Base-by-base conservation (phyloP, 1,140 invertebrate species). In the Micrasema minimum region DNA sequence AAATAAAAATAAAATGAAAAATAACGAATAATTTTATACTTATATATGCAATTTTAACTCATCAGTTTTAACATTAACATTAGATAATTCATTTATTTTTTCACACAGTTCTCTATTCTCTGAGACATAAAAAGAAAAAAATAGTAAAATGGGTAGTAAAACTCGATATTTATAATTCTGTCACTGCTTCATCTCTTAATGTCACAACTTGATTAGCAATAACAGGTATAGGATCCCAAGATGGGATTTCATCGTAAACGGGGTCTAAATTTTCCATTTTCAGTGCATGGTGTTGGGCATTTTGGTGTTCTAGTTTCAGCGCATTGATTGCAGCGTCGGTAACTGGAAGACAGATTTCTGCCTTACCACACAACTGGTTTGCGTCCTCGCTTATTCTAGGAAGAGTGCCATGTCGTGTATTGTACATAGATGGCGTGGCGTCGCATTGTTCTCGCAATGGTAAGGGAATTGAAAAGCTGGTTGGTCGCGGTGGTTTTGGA, bases 81-180 rank as follows among this genome's bases (percentile, higher is more conserved):
- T n/a, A n/a, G n/a, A n/a, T n/a, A n/a, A n/a, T n/a, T n/a, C n/a
- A n/a, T n/a, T n/a, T n/a, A n/a, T n/a, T n/a, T n/a, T n/a, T n/a
- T n/a, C n/a, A n/a, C n/a, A n/a, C n/a, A n/a, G n/a, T n/a, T n/a
- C n/a, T n/a, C n/a, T n/a, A n/a, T n/a, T n/a, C n/a, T n/a, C n/a
- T n/a, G n/a, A n/a, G n/a, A n/a, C n/a, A n/a, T n/a, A n/a, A n/a
- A n/a, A n/a, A n/a, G n/a, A n/a, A n/a, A n/a, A n/a, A n/a, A n/a
- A n/a, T n/a, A n/a, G n/a, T n/a, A n/a, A n/a, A n/a, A n/a, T n/a
- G n/a, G n/a, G n/a, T n/a, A n/a, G n/a, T n/a, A n/a, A n/a, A n/a
- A n/a, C n/a, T n/a, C n/a, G n/a, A n/a, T 48, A 16, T 48, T 84
- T 79, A 85, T 81, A 85, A 83, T 77, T 85, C 83, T 9, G 83